phyloP scores from a whole-genome alignment of 2,113 vertebrate genomes.

The Stigmatopora argus region DNA sequence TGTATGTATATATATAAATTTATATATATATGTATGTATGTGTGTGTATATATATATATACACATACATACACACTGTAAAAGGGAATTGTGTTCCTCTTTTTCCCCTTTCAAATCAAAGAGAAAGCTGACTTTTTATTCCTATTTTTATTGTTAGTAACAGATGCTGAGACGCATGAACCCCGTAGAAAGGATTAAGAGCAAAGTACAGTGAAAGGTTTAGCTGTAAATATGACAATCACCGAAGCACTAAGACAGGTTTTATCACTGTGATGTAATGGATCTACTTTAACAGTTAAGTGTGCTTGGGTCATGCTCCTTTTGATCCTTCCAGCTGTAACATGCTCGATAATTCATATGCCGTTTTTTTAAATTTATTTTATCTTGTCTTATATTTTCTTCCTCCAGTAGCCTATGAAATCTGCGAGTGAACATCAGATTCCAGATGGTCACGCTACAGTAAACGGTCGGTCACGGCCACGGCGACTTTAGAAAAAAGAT shows the following conservation, averaged over 20 bases:
- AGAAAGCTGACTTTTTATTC: background rate
- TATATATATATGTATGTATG: too few relatives aligned
- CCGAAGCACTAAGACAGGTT: background rate
- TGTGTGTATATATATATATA: too few relatives aligned
- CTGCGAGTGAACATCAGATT: conserved; percentile 10
- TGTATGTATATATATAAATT: too few relatives aligned
- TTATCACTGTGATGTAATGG: conserved; percentile 2
- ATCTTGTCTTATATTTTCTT: too few relatives aligned
- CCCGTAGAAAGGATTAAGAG: background rate
- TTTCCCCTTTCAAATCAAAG: background rate
- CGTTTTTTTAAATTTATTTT: conserved; percentile 23
- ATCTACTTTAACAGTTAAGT: conserved; percentile 1
- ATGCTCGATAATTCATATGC: background rate
- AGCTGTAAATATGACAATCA: background rate
- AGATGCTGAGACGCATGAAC: background rate
- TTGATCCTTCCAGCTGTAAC: background rate
- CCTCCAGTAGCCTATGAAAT: conserved; percentile 4
- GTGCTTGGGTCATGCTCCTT: background rate
- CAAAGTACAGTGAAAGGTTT: background rate
- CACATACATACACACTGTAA: background rate
- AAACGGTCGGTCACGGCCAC: conserved; percentile 13
- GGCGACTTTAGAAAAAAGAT: conserved; percentile 16
- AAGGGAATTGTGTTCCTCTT: background rate
- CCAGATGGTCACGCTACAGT: conserved; percentile 31
- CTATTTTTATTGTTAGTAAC: background rate